These are phyloP conservation scores for Oryzias sinensis DNA, from an alignment of 2,797 vertebrate genomes.

Conservation along the genomic window DNA sequence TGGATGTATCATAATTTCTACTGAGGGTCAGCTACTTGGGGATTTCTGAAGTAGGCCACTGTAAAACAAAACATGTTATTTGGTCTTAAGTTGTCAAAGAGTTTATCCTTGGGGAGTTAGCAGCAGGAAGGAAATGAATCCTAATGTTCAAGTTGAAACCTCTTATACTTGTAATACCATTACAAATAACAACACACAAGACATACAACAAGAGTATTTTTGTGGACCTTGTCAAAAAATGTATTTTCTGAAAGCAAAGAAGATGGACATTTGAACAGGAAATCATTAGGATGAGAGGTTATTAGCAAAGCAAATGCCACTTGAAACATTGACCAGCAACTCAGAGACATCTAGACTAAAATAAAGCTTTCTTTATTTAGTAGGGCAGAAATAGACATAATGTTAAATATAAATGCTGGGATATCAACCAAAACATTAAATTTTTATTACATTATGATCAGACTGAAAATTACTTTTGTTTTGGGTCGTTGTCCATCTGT, in stretches of 20 bases:
- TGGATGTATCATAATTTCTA: conserved; percentile 32
- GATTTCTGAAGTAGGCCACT: conserved; percentile 48
- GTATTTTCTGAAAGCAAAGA: conserved; percentile 66
- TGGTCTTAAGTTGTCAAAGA: conserved; percentile 46
- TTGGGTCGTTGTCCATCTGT: too few relatives aligned
- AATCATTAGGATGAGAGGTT: too few relatives aligned
- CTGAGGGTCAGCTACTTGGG: conserved; percentile 43
- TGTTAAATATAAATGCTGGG: too few relatives aligned
- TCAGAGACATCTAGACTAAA: conserved; percentile 57
- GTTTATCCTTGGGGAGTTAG: conserved; percentile 26
- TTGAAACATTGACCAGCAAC: conserved; percentile 72
- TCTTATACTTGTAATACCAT: too few relatives aligned
- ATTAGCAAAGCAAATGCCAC: conserved; percentile 66
- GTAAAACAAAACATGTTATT: conserved; percentile 41
- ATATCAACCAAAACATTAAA: too few relatives aligned
- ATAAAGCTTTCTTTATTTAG: conserved; percentile 52
- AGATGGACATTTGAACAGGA: conserved; percentile 55
- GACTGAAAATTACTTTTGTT: too few relatives aligned
- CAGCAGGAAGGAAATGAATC: conserved; percentile 7
- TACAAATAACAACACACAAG: conserved; percentile 12
- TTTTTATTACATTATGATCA: too few relatives aligned
- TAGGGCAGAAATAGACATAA: too few relatives aligned
- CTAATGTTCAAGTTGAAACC: conserved; percentile 15
- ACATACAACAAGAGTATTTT: conserved; percentile 2
- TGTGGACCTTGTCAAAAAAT: conserved; percentile 38